Conservation (phyloP, 2,113 vertebrate genomes). For the Symphodus melops region DNA sequence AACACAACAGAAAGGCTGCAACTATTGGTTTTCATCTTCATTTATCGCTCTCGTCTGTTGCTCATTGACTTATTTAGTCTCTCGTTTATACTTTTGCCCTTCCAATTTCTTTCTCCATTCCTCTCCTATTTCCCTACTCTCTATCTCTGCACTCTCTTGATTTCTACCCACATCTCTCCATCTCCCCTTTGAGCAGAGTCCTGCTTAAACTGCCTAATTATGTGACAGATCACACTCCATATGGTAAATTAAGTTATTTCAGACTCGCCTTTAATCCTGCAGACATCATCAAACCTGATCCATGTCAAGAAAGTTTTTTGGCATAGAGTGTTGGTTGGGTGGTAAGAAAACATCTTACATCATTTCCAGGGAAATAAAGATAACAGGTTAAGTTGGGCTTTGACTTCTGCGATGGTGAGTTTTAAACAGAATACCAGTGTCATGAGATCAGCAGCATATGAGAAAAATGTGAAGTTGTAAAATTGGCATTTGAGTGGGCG, state of each 20-base stretch:
- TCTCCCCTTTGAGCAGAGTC: constrained; percentile 35
- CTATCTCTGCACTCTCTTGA: constrained; percentile 18
- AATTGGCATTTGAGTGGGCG: neutral
- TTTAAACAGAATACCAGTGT: constrained; percentile 24
- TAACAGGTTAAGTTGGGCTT: neutral
- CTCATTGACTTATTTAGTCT: neutral
- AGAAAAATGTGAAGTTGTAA: neutral
- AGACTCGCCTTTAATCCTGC: constrained; percentile 27
- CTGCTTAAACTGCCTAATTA: constrained; percentile 64
- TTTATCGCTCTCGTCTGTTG: neutral
- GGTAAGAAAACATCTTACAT: constrained; percentile 4
- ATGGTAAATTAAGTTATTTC: constrained; percentile 44
- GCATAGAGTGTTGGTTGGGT: constrained; percentile 12
- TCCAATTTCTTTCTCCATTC: neutral
- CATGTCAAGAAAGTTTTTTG: constrained; percentile 37
- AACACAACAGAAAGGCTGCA: neutral
- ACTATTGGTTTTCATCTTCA: neutral
- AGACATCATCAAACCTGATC: constrained; percentile 28
- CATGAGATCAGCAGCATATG: constrained; percentile 33
- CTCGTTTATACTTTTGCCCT: neutral
- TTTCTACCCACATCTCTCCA: constrained; percentile 17
- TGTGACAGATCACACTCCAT: constrained; percentile 29
- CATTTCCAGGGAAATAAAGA: neutral
- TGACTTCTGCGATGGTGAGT: neutral
- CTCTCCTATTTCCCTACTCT: neutral